These are phyloP conservation scores for Coenobita brevimanus DNA, from an alignment of 1,140 invertebrate genomes.

Conservation along the genomic window DNA sequence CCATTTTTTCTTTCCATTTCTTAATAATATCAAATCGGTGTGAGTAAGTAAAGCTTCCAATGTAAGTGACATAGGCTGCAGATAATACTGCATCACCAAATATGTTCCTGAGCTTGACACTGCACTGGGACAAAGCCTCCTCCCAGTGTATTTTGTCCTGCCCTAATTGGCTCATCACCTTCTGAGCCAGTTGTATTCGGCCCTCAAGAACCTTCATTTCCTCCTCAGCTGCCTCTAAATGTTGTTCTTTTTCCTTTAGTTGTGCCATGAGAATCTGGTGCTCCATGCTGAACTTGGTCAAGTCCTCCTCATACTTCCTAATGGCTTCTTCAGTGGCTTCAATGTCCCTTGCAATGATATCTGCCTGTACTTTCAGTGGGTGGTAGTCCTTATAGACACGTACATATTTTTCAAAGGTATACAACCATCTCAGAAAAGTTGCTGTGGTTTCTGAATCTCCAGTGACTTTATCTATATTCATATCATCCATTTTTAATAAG, in stretches of 20 bases:
- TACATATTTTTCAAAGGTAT: conserved; percentile 62
- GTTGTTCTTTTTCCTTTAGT: conserved; percentile 64
- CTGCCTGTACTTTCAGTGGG: conserved; percentile 67
- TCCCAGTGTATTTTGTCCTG: conserved; percentile 63
- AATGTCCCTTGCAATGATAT: conserved; percentile 64
- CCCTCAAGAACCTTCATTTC: conserved; percentile 65
- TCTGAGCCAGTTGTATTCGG: conserved; percentile 63
- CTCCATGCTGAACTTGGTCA: conserved; percentile 60
- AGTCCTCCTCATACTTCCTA: conserved; percentile 54
- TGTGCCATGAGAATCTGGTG: conserved; percentile 64
- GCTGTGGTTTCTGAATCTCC: conserved; percentile 37
- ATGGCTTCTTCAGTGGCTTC: conserved; percentile 60
- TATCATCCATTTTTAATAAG: conserved; percentile 50
- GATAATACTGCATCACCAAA: conserved; percentile 56
- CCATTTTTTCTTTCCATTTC: conserved; percentile 53
- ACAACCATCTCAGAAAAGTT: conserved; percentile 58
- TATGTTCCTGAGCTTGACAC: conserved; percentile 33
- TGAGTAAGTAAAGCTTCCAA: conserved; percentile 36
- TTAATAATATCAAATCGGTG: conserved; percentile 28
- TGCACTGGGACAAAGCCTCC: conserved; percentile 38
- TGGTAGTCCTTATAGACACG: conserved; percentile 67
- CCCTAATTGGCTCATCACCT: conserved; percentile 61
- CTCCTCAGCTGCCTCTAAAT: conserved; percentile 62
- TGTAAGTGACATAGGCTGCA: conserved; percentile 58
- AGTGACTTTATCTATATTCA: conserved; percentile 32